These are phyloP conservation scores for Mythimna lalbum DNA, from an alignment of 2,888 invertebrate species.

Conservation along the genomic window DNA sequence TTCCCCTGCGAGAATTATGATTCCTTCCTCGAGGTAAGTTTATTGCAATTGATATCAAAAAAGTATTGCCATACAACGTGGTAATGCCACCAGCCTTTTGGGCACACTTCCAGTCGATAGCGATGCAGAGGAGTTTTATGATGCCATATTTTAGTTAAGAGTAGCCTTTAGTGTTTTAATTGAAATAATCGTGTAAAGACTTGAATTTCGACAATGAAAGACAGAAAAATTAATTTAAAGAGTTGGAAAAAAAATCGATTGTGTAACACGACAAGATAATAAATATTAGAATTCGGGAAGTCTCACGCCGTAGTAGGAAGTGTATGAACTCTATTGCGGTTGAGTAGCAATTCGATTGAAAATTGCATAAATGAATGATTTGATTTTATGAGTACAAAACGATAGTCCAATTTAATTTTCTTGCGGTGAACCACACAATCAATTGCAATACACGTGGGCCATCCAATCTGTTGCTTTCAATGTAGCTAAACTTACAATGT, in stretches of 20 bases:
- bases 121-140: too few species aligned
- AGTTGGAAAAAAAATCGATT: not conserved
- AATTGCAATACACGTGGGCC: not conserved
- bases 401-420: slow-evolving; percentile 35
- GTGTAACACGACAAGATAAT: slow-evolving; percentile 9
- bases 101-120: too few species aligned
- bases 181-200: too few species aligned
- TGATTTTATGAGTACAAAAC: slow-evolving; percentile 29
- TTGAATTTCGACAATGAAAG: too few species aligned
- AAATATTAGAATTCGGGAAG: slow-evolving; percentile 17
- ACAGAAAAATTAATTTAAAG: too few species aligned
- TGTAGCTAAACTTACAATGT: not conserved
- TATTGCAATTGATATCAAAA: slow-evolving; percentile 1
- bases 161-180: too few species aligned
- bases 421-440: slow-evolving; percentile 40
- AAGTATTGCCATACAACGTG: too few species aligned
- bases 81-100: too few species aligned
- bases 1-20: slow-evolving; percentile 97
- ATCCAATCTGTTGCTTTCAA: not conserved
- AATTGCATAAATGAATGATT: slow-evolving; percentile 27
- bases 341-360: slow-evolving; percentile 25
- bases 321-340: slow-evolving; percentile 60
- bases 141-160: too few species aligned
- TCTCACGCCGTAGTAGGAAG: slow-evolving; percentile 11
- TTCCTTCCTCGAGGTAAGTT: slow-evolving; percentile 92